phyloP scores from a whole-genome alignment of 2,113 vertebrate species.

The pig (Sus scrofa) region DNA sequence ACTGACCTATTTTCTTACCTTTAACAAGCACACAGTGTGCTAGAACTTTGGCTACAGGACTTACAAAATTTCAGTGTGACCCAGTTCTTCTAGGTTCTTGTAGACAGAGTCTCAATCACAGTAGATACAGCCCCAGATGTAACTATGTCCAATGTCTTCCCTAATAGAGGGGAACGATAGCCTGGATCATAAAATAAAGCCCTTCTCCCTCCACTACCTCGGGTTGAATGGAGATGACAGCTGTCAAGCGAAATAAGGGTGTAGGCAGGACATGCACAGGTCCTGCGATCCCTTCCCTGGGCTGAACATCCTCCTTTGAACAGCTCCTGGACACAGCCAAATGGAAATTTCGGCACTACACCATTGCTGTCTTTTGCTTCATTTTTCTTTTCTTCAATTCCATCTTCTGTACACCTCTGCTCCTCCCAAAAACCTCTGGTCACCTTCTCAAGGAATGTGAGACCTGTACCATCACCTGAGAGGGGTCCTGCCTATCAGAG shows the following conservation, averaged over 20 bases:
- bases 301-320: background rate
- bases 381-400: background rate
- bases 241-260: constrained; percentile 14
- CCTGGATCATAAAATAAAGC: constrained; percentile 1
- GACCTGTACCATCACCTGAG: background rate
- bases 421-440: background rate
- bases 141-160: constrained; percentile 17
- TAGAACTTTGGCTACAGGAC: background rate
- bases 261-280: background rate
- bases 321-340: background rate
- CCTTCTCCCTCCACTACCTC: background rate
- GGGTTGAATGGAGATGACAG: background rate
- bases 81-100: background rate
- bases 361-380: background rate
- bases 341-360: background rate
- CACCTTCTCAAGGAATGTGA: background rate
- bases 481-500: background rate
- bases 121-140: background rate
- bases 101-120: constrained; percentile 42
- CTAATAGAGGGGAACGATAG: constrained; percentile 3
- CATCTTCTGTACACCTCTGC: background rate
- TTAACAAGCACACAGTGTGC: background rate
- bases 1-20: background rate
- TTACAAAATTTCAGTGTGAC: background rate
- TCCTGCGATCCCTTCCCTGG: background rate